Percentiles rank a stretch among this genome's conserved stretches.
phyloP scores from a whole-genome alignment of 2,797 vertebrate genomes.

The Hydrolagus colliei region DNA sequence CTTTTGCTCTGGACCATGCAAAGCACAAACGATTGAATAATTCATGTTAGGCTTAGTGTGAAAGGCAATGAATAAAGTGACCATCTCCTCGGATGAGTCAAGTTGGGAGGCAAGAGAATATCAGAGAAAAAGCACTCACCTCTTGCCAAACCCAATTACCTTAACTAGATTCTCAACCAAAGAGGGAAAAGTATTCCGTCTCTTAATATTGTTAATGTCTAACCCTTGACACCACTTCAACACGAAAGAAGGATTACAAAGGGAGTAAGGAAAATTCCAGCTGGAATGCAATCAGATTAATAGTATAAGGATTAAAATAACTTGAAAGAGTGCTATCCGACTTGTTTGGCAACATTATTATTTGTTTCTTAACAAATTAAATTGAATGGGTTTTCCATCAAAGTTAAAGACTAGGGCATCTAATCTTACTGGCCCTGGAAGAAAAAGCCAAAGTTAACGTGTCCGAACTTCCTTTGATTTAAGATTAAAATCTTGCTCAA shows the following conservation, averaged over 20 bases:
- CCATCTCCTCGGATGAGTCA: background rate
- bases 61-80: background rate
- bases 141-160: background rate
- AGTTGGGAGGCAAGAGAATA: background rate
- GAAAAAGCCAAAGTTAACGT: too few species aligned
- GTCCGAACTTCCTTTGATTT: background rate
- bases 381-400: background rate
- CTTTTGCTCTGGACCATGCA: background rate
- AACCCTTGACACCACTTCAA: too few species aligned
- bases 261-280: too few species aligned
- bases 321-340: too few species aligned
- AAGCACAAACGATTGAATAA: background rate
- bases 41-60: background rate
- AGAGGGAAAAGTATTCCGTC: too few species aligned
- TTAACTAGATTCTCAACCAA: background rate
- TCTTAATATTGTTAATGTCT: too few species aligned
- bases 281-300: too few species aligned
- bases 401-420: background rate
- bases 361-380: background rate
- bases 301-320: too few species aligned
- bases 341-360: background rate
- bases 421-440: too few species aligned
- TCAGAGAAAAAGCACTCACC: background rate
- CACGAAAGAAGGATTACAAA: too few species aligned
- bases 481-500: background rate